Percentiles rank a stretch among this genome's conserved stretches.
These are phyloP conservation scores for Tuta absoluta DNA, from an alignment of 2,888 invertebrate species.

Conservation along the genomic window DNA sequence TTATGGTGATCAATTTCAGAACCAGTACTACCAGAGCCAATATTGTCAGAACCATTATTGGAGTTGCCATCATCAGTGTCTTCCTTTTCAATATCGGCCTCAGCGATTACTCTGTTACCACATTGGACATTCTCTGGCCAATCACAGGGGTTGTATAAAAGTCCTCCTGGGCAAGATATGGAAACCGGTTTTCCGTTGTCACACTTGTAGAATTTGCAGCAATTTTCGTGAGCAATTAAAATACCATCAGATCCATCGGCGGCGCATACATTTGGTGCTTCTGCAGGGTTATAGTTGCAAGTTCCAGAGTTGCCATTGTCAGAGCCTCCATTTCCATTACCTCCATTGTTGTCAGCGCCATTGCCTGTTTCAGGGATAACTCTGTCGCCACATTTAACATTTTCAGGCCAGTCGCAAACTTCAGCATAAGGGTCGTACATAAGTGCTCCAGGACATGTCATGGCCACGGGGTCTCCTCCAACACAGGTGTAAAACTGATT, in stretches of 20 bases:
- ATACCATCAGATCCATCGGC: conserved; percentile 33
- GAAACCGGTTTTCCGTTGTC: conserved; percentile 38
- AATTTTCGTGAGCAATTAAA: conserved; percentile 44
- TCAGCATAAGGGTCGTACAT: conserved; percentile 45
- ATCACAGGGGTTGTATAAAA: conserved; percentile 45
- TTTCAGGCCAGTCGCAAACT: conserved; percentile 51
- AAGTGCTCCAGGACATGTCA: conserved; percentile 41
- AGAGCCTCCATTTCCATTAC: conserved; percentile 14
- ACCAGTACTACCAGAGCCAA: neutral
- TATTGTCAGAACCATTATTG: conserved; percentile 18
- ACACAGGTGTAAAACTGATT: conserved; percentile 50
- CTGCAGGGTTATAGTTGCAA: conserved; percentile 31
- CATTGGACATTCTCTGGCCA: conserved; percentile 47
- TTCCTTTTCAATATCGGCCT: conserved; percentile 27
- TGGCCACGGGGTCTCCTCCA: conserved; percentile 40
- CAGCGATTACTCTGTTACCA: conserved; percentile 38
- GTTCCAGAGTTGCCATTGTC: conserved; percentile 30
- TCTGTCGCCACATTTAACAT: conserved; percentile 50
- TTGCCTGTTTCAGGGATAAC: conserved; percentile 22
- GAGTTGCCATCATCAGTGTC: conserved; percentile 24
- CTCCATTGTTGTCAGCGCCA: conserved; percentile 14
- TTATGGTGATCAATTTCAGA: conserved; percentile 38
- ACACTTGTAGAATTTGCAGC: conserved; percentile 47
- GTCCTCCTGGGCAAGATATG: conserved; percentile 34
- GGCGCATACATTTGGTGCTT: conserved; percentile 35